A percentile compares a stretch with the other conserved stretches of the same genome.
These are phyloP conservation scores for Anarhynchus alexandrinus DNA, from an alignment of 2,113 vertebrate genomes.

Conservation along the genomic window DNA sequence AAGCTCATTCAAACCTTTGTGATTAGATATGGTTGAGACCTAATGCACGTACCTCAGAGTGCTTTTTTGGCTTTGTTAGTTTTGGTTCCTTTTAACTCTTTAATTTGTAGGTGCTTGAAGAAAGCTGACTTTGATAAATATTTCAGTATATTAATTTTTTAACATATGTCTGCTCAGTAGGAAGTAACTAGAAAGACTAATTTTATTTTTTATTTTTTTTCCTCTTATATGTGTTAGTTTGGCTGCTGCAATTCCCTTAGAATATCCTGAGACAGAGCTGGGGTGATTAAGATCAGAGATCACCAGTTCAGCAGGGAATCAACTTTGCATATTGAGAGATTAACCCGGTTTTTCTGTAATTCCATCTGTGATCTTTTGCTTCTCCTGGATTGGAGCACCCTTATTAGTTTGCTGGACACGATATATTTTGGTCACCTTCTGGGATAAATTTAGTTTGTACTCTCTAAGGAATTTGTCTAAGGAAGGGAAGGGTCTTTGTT, in stretches of 20 bases:
- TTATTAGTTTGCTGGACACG: not conserved
- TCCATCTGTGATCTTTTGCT: constrained; percentile 14
- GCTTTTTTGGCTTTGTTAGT: not conserved
- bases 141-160: constrained; percentile 7
- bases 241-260: not conserved
- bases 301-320: constrained; percentile 20
- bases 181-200: not conserved
- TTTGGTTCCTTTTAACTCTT: not conserved
- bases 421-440: not conserved
- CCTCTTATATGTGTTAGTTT: not conserved
- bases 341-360: constrained; percentile 17
- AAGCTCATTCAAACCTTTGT: not conserved
- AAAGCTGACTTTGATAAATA: not conserved
- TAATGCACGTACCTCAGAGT: not conserved
- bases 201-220: not conserved
- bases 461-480: not conserved
- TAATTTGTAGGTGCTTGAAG: not conserved
- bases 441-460: not conserved
- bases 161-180: not conserved
- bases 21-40: not conserved
- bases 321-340: constrained; percentile 54
- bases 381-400: not conserved
- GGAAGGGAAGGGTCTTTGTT: not conserved
- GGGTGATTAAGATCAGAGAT: constrained; percentile 50
- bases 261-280: not conserved